phyloP scores from a whole-genome alignment of 2,888 invertebrate genomes.

The Serrognathus titanus region DNA sequence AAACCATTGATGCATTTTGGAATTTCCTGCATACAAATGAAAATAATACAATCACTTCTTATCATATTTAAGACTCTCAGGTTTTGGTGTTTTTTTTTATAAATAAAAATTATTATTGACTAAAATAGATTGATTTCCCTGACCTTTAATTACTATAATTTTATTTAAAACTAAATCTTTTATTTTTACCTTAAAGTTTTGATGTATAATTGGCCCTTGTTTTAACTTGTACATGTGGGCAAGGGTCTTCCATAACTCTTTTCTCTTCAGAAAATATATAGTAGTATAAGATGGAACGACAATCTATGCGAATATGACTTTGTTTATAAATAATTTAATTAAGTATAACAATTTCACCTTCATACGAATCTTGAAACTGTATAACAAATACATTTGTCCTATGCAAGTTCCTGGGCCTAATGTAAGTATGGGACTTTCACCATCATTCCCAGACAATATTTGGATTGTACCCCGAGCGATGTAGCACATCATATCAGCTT shows the following conservation, averaged over 20 bases:
- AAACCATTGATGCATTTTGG: too few species aligned
- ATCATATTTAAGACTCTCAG: too few species aligned
- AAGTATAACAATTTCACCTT: conserved; percentile 17
- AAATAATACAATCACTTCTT: too few species aligned
- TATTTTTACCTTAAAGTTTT: conserved; percentile 1
- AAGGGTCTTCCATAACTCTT: conserved; percentile 7
- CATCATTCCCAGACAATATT: conserved; percentile 28
- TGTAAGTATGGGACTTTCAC: conserved; percentile 28
- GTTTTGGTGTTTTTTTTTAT: too few species aligned
- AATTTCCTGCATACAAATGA: too few species aligned
- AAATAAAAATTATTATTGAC: too few species aligned
- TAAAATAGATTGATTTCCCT: too few species aligned
- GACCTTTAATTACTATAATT: too few species aligned
- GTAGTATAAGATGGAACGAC: conserved; percentile 13
- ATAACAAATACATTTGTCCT: conserved; percentile 25
- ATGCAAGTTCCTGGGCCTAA: conserved; percentile 27
- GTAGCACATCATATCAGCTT: conserved; percentile 23
- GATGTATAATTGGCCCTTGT: conserved; percentile 4
- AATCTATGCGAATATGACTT: background rate
- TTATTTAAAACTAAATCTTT: too few species aligned
- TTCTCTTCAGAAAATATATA: conserved; percentile 10
- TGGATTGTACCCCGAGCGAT: conserved; percentile 27
- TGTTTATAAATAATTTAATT: background rate
- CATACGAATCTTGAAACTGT: conserved; percentile 18
- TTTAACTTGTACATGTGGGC: conserved; percentile 5